phyloP scores from a whole-genome alignment of 2,113 vertebrate species.

The Eleginops maclovinus region DNA sequence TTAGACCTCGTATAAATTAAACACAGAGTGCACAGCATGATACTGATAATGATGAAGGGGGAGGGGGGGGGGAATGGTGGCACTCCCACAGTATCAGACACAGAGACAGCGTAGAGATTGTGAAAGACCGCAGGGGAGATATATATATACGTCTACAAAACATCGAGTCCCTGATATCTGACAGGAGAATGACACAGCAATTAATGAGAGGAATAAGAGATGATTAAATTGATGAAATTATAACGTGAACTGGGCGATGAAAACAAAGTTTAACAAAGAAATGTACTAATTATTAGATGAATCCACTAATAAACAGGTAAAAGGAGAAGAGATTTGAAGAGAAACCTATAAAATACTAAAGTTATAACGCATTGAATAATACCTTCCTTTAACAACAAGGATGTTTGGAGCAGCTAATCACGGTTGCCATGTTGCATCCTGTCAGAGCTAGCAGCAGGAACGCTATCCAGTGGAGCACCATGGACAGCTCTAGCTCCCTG shows the following conservation, averaged over 20 bases:
- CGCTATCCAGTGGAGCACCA: neutral
- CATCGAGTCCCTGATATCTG: neutral
- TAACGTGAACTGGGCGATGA: neutral
- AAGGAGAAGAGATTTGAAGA: neutral
- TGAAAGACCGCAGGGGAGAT: neutral
- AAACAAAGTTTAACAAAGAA: neutral
- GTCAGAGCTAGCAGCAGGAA: neutral
- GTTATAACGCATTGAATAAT: too few relatives aligned
- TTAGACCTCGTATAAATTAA: slow-evolving; percentile 29
- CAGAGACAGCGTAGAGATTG: neutral
- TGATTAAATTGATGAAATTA: too few relatives aligned
- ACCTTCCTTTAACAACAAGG: neutral
- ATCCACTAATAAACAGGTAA: neutral
- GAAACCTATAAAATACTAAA: neutral
- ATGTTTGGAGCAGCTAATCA: neutral
- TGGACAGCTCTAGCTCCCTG: neutral
- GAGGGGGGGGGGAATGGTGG: too few relatives aligned
- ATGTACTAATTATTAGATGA: neutral
- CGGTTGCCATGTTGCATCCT: neutral
- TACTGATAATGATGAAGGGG: slow-evolving; percentile 8
- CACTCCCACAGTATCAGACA: neutral
- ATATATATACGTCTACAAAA: too few relatives aligned
- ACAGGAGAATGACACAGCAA: neutral
- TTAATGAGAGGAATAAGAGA: neutral
- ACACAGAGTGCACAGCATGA: slow-evolving; percentile 17